Percentiles rank a stretch among this genome's conserved stretches.
These are phyloP conservation scores for Rhimphoctona megacephalus DNA, from an alignment of 2,888 invertebrate species.

Conservation along the genomic window DNA sequence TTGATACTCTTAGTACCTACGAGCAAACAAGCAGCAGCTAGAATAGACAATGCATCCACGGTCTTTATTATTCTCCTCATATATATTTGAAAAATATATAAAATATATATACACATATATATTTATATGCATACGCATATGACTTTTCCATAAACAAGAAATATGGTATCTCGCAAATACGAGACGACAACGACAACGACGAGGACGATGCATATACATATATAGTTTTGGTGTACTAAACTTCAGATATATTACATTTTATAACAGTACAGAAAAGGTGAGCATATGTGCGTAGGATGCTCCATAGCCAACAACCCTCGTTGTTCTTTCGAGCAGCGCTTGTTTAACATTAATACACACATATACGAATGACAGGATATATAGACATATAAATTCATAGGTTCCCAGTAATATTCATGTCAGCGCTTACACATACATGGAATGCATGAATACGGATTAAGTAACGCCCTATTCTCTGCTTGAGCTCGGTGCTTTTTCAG, in stretches of 20 bases:
- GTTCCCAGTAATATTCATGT: slow-evolving; percentile 7
- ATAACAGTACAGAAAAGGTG: slow-evolving; percentile 29
- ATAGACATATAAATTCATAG: slow-evolving; percentile 11
- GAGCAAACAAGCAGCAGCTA: slow-evolving; percentile 36
- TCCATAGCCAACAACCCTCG: slow-evolving; percentile 10
- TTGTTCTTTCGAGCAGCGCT: slow-evolving; percentile 46
- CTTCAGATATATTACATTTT: slow-evolving; percentile 38
- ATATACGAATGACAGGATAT: slow-evolving; percentile 17
- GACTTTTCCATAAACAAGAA: slow-evolving; percentile 55
- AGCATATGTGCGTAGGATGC: slow-evolving; percentile 61
- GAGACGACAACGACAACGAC: slow-evolving; percentile 30
- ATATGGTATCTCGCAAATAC: slow-evolving; percentile 47
- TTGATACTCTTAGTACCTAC: slow-evolving; percentile 1
- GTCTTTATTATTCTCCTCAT: slow-evolving; percentile 35
- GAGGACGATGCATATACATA: not conserved
- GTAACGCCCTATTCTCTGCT: not conserved
- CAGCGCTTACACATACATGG: not conserved
- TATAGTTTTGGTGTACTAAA: slow-evolving; percentile 34
- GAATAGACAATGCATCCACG: slow-evolving; percentile 54
- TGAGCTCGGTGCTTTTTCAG: not conserved
- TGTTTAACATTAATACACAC: slow-evolving; percentile 79
- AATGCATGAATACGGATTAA: not conserved
- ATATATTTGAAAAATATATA: slow-evolving; percentile 1
- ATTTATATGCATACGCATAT: slow-evolving; percentile 5
- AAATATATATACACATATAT: not conserved